Evolutionary conservation across 1,140 invertebrate species (phyloP).

Genomic region (Bombus soroeensis): DNA sequence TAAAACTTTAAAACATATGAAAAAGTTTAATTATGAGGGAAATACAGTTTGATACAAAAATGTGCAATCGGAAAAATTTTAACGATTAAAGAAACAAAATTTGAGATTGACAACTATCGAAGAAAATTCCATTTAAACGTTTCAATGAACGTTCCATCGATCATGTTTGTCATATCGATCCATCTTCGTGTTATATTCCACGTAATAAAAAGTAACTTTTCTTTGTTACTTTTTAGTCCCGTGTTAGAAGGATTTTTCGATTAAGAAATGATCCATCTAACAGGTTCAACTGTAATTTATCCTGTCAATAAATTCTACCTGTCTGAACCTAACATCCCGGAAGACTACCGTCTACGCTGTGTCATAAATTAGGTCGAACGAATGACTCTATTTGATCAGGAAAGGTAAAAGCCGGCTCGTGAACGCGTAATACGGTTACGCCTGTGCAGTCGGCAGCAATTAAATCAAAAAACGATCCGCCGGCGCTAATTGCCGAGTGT

Average conservation of each 20-base stretch:
- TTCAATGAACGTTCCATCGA: neutral
- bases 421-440: constrained; percentile 17
- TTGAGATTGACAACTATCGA: no score
- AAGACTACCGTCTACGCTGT: neutral
- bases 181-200: no score
- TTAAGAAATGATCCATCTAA: neutral
- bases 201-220: no score
- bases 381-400: no score
- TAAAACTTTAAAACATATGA: neutral
- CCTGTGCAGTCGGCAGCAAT: constrained; percentile 33
- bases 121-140: no score
- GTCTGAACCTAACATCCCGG: neutral
- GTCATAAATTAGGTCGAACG: neutral
- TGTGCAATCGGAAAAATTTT: no score
- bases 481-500: constrained; percentile 37
- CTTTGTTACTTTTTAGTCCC: neutral
- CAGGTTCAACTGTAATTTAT: neutral
- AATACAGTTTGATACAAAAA: neutral
- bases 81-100: no score
- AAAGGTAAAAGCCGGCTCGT: neutral
- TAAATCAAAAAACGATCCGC: constrained; percentile 54
- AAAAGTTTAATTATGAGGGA: no score
- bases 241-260: neutral
- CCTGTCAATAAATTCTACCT: neutral
- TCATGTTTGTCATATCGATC: neutral